Evolutionary conservation across 2,113 vertebrate species (phyloP), one percentile per base, ranked within the genome.

Genomic region (Rhinoderma darwinii): DNA sequence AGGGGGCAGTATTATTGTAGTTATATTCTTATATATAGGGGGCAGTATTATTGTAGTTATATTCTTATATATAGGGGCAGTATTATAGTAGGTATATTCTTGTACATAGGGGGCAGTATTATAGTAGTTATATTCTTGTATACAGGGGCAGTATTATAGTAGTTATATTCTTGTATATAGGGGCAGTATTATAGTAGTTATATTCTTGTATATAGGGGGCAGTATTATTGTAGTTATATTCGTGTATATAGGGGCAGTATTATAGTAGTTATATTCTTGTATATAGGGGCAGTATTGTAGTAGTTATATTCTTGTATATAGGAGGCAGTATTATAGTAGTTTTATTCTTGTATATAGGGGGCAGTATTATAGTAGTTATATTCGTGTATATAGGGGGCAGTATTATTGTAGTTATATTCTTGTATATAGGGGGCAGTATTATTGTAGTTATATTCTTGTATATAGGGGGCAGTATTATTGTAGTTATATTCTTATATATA

Each of bases 281-380:
- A 39, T 20, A 72, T 72, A 72, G 68, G 68, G 2, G 35, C 35
- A 72, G 68, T 22, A 72, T 72, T 72, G 41, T 39, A 72, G 68
- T 25, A 39, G 54, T 59, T 59, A 63, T 63, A 63, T 63, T 63
- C 59, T 30, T 63, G 59, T 63, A 63, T 27, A 63, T 63, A 63
- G 59, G 59, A n/a, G 2, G 68, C 35, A 39, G 68, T 39, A 39
- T 72, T 72, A 72, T 72, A 72, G 68, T 41, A 25, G 68, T 39
- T 72, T 39, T 72, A 72, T 22, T 25, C 35, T 72, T 72, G 68
- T 72, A 39, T 17, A 72, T 72, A 25, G 35, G 68, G n/a, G 2
- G 68, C 20, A 72, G 68, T 39, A 72, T 72, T 72, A 72, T 72
- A 72, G 68, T 72, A 39, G 68, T 39, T 72, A 72, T 25, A 72